Percentiles rank a stretch among this genome's conserved stretches.
Evolutionary conservation across 2,797 vertebrate species (phyloP).

Genomic region (Pseudochirops corinnae): DNA sequence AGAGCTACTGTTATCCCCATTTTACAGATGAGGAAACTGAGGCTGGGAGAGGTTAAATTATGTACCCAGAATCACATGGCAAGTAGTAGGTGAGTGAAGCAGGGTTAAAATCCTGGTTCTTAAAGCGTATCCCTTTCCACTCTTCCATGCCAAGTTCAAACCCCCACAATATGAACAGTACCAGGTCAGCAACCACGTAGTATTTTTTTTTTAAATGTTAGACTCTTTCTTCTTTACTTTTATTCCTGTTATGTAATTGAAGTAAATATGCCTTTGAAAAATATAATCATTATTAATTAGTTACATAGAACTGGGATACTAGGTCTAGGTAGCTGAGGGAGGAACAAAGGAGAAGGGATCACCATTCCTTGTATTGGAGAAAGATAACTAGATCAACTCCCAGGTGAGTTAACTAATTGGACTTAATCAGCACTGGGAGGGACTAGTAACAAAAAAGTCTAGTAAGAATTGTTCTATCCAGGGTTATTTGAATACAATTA

Average conservation of each 20-base stretch:
- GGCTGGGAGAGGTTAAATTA: background rate
- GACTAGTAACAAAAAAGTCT: slow-evolving; percentile 69
- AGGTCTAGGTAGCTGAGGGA: background rate
- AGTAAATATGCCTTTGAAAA: background rate
- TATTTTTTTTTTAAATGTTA: background rate
- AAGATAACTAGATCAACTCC: slow-evolving; percentile 41
- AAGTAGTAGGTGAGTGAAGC: background rate
- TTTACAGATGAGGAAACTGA: background rate
- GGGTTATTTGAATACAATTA: slow-evolving; percentile 82
- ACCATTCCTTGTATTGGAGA: background rate
- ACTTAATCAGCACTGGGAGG: slow-evolving; percentile 48
- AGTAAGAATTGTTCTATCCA: slow-evolving; percentile 80
- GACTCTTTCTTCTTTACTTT: background rate
- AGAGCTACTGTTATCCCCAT: background rate
- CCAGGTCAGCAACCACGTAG: background rate
- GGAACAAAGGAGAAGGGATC: background rate
- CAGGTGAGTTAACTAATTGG: slow-evolving; percentile 30
- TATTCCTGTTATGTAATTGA: background rate
- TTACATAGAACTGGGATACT: background rate
- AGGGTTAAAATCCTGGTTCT: background rate
- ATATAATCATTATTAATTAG: background rate
- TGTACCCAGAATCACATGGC: background rate
- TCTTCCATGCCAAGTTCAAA: background rate
- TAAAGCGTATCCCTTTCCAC: background rate
- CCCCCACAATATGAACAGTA: background rate